phyloP scores from a whole-genome alignment of 2,888 invertebrate genomes.

The Thecophora atra region DNA sequence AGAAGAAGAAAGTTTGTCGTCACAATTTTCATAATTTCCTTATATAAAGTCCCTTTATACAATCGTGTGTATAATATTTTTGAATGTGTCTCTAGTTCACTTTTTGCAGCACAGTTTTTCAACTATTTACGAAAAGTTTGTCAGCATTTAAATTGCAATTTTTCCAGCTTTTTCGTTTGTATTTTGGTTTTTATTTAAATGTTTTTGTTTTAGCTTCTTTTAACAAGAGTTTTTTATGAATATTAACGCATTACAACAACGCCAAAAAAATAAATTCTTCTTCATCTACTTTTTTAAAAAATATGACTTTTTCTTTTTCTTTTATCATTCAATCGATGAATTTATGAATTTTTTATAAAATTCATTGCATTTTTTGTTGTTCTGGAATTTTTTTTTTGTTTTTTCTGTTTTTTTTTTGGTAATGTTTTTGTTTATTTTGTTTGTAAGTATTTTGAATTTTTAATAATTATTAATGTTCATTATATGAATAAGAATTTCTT shows the following conservation, averaged over 20 bases:
- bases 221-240: constrained; percentile 4
- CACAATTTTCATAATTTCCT: background rate
- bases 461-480: constrained; percentile 17
- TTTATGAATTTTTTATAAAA: too few relatives aligned
- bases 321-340: constrained; percentile 8
- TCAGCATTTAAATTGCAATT: background rate
- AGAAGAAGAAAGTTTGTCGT: background rate
- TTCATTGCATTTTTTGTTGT: too few relatives aligned
- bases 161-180: background rate
- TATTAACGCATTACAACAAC: constrained; percentile 28
- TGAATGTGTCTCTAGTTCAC: too few relatives aligned
- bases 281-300: constrained; percentile 35
- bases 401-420: background rate
- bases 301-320: constrained; percentile 24
- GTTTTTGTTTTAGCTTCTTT: constrained; percentile 29
- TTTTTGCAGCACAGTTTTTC: too few relatives aligned
- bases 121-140: background rate
- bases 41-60: too few relatives aligned
- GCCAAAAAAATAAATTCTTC: constrained; percentile 30
- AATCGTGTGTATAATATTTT: background rate
- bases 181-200: background rate
- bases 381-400: background rate
- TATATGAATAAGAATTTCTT: background rate
- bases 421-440: background rate
- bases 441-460: background rate